Evolutionary conservation across 2,113 vertebrate species (phyloP), one percentile per base, ranked within the genome.

Genomic region (Grantiella picta): DNA sequence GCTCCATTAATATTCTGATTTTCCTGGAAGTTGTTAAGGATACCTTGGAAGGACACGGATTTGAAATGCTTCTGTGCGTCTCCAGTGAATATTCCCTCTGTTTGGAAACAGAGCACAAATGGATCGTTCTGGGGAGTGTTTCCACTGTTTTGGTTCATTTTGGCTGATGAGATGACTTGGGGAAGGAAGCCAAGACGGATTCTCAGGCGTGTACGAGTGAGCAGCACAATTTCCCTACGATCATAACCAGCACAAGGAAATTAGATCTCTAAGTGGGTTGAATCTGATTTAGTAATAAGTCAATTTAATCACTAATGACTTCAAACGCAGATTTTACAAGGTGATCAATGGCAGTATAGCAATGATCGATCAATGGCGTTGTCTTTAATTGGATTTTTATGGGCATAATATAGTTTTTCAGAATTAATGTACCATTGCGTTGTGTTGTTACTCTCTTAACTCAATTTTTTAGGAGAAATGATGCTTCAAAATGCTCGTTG

Each of bases 301-400:
- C 95, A 88, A 89, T 97, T 97, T 97, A 97, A 94, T 97, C 95
- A 91, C 94, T 96, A 97, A 97, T 97, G 94, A 96, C 89, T 97
- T 97, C 84, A 97, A 79, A 95, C 69, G 4, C 65, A 90, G 92
- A 95, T 97, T 97, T 97, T 97, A 95, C 91, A 96, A 91, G 84
- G 86, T 94, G 97, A 86, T 97, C 94, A 53, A 93, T 96, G 92
- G 69, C 84, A 90, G 45, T 82, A 19, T 94, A 96, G 94, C 80
- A 86, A 72, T 95, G 92, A 97, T 97, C 36, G 42, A 75, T 97
- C 93, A 96, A 28, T 93, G 86, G 76, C 78, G 8, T 92, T 94
- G 68, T 52, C 5, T 96, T 94, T 97, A 98, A 98, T 97, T 97
- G 95, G 95, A 94, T 95, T 97, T 97, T 98, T 97, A 95, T 95